Percentiles rank a stretch among this genome's conserved stretches.
phyloP scores from a whole-genome alignment of 2,797 vertebrate genomes.

The Peromyscus attwateri region DNA sequence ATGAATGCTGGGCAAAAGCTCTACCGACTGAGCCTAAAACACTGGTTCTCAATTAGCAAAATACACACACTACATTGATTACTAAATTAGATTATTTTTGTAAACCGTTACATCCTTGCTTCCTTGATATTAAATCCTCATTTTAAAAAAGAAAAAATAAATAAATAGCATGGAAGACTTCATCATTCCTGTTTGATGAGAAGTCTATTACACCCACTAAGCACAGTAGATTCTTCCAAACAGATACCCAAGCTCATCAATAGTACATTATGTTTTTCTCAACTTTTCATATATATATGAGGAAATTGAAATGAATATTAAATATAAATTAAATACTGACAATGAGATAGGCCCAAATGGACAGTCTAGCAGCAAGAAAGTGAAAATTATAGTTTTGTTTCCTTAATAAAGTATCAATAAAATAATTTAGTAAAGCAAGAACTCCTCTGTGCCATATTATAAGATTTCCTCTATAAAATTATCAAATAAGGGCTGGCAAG shows the following conservation, averaged over 20 bases:
- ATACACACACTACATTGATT: slow-evolving; percentile 46
- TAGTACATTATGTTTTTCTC: background rate
- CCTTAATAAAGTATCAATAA: slow-evolving; percentile 53
- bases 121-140: slow-evolving; percentile 60
- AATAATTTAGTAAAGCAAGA: slow-evolving; percentile 37
- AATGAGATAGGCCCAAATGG: slow-evolving; percentile 27
- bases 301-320: slow-evolving; percentile 1
- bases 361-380: slow-evolving; percentile 17
- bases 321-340: background rate
- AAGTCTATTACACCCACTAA: background rate
- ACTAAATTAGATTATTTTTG: slow-evolving; percentile 51
- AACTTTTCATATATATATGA: background rate
- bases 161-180: background rate
- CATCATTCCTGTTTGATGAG: background rate
- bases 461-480: slow-evolving; percentile 24
- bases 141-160: background rate
- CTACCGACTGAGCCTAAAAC: background rate
- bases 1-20: background rate
- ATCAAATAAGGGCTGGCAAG: background rate
- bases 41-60: slow-evolving; percentile 27
- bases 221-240: background rate
- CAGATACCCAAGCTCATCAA: slow-evolving; percentile 26
- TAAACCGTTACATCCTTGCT: slow-evolving; percentile 21
- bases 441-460: background rate
- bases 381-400: slow-evolving; percentile 51